Percentiles rank a stretch among this genome's conserved stretches.
Evolutionary conservation across 2,797 vertebrate genomes (phyloP).

Genomic region (Galagoides demidoff): DNA sequence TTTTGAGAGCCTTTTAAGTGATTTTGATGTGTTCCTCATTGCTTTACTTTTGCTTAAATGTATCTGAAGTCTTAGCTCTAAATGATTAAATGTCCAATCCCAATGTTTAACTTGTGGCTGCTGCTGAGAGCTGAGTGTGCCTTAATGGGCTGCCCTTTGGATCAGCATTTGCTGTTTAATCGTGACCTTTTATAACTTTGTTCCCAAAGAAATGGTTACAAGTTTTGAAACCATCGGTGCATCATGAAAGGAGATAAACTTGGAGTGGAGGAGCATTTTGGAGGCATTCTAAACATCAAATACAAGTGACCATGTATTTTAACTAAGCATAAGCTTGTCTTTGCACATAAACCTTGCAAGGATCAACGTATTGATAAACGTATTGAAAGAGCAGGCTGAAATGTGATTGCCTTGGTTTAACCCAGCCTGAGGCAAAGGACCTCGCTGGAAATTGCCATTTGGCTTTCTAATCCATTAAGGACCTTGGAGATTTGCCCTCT

Average conservation of each 20-base stretch:
- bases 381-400: slow-evolving; percentile 64
- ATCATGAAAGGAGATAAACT: neutral
- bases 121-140: neutral
- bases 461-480: slow-evolving; percentile 65
- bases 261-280: neutral
- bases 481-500: slow-evolving; percentile 65
- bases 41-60: neutral
- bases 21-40: slow-evolving; percentile 22
- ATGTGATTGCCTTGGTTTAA: slow-evolving; percentile 66
- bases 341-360: neutral
- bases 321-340: slow-evolving; percentile 7
- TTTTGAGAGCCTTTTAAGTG: neutral
- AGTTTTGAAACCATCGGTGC: neutral
- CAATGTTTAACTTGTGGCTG: neutral
- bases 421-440: slow-evolving; percentile 47
- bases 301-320: neutral
- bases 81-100: neutral
- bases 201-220: neutral
- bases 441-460: slow-evolving; percentile 71
- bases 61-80: neutral
- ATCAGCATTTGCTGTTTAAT: slow-evolving; percentile 4
- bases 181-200: neutral
- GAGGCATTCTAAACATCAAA: neutral
- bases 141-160: neutral
- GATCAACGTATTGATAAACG: slow-evolving; percentile 58